Evolutionary conservation across 2,888 invertebrate species (phyloP).

Genomic region (Helobdella robusta): DNA sequence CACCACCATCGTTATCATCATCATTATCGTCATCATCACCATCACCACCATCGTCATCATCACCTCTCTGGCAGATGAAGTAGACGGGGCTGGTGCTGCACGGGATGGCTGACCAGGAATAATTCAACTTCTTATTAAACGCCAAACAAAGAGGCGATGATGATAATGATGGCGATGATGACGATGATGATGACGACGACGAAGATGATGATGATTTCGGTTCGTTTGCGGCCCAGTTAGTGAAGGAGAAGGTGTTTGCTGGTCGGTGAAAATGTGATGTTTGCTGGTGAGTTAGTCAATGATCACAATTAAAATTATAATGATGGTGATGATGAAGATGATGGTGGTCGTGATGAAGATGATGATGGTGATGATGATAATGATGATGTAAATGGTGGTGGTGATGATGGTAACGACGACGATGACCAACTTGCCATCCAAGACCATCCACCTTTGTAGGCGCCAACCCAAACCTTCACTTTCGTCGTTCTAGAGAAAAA

Average conservation of each 20-base stretch:
- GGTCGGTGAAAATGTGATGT: not conserved
- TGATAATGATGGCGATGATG: no score
- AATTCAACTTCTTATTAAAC: slow-evolving; percentile 3
- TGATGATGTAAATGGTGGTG: not conserved
- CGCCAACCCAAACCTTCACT: slow-evolving; percentile 15
- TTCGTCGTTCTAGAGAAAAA: not conserved
- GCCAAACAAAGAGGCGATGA: not conserved
- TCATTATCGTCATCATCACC: slow-evolving; percentile 1
- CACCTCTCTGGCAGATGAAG: slow-evolving; percentile 23
- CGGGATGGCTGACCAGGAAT: slow-evolving; percentile 6
- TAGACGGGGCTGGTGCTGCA: slow-evolving; percentile 2
- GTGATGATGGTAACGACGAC: slow-evolving; percentile 7
- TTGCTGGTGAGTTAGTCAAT: no score
- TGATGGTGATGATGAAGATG: slow-evolving; percentile 6
- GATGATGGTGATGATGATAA: slow-evolving; percentile 3
- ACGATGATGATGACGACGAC: slow-evolving; percentile 2
- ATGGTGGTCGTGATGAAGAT: not conserved
- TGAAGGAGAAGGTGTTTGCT: slow-evolving; percentile 17
- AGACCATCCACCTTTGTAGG: slow-evolving; percentile 17
- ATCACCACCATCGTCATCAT: not conserved
- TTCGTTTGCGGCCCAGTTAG: slow-evolving; percentile 17
- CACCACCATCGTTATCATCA: slow-evolving; percentile 6
- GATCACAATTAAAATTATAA: no score
- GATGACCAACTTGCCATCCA: slow-evolving; percentile 16
- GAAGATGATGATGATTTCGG: slow-evolving; percentile 11